These are phyloP conservation scores for Baryphthengus martii DNA, from an alignment of 2,113 vertebrate species.

Conservation along the genomic window DNA sequence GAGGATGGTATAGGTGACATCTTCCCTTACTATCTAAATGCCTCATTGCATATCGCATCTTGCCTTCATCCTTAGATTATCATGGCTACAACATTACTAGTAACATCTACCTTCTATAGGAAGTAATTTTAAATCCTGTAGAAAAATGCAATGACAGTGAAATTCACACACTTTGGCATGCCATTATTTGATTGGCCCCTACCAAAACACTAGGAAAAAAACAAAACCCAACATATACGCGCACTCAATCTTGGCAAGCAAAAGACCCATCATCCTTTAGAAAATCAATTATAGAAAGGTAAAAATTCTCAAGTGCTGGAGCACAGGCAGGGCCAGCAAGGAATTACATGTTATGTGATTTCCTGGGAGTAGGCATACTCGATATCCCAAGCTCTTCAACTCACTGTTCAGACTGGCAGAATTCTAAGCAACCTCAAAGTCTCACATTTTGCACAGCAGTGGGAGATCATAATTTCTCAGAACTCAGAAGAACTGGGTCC, in stretches of 20 bases:
- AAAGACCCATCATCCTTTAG: background rate
- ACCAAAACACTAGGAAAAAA: background rate
- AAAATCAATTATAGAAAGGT: background rate
- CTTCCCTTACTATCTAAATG: background rate
- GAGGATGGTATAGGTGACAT: background rate
- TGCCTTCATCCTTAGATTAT: background rate
- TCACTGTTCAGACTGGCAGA: background rate
- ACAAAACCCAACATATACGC: too few relatives aligned
- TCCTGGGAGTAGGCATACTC: background rate
- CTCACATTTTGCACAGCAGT: background rate
- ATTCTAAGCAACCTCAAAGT: background rate
- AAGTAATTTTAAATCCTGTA: background rate
- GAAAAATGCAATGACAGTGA: background rate
- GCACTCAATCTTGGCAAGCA: background rate
- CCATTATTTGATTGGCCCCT: background rate
- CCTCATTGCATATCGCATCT: background rate
- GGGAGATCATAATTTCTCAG: background rate
- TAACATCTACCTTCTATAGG: background rate
- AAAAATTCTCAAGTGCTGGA: background rate
- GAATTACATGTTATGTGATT: background rate
- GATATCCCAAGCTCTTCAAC: background rate
- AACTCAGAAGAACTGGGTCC: background rate
- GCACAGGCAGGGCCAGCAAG: background rate
- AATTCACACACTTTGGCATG: background rate
- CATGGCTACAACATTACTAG: background rate